phyloP scores from a whole-genome alignment of 2,113 vertebrate species.

The Zosterops pallidus region DNA sequence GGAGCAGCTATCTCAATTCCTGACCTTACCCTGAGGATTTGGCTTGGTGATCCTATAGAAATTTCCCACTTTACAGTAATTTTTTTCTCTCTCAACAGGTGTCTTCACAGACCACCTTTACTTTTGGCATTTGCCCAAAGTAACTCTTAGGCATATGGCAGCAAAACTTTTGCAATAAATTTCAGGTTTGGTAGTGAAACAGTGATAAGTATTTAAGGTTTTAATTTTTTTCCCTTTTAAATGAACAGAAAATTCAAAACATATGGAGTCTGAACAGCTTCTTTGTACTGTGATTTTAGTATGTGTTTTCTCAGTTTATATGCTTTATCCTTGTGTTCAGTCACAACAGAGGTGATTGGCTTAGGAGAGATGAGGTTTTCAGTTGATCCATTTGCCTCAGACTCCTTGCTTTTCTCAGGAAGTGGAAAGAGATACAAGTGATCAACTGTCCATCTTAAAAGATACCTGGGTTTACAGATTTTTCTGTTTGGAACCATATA shows the following conservation, averaged over 20 bases:
- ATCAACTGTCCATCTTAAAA: not conserved
- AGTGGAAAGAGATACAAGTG: not conserved
- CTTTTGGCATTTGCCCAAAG: not conserved
- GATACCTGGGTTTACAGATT: not conserved
- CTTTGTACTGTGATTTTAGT: not conserved
- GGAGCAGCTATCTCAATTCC: not conserved
- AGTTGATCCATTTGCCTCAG: not conserved
- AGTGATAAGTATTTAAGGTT: not conserved
- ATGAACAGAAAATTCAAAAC: not conserved
- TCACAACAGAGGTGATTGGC: not conserved
- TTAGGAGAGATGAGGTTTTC: not conserved
- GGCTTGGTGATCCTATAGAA: not conserved
- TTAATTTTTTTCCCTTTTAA: not conserved
- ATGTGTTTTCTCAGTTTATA: not conserved
- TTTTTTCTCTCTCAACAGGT: not conserved
- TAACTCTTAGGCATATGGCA: not conserved
- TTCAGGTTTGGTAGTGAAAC: not conserved
- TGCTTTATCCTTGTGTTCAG: not conserved
- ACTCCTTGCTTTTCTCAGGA: not conserved
- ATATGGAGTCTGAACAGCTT: not conserved
- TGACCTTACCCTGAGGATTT: not conserved
- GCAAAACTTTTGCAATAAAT: not conserved
- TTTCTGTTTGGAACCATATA: not conserved
- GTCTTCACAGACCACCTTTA: not conserved
- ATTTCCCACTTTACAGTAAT: not conserved